phyloP scores from a whole-genome alignment of 2,113 vertebrate genomes.

The Ibidorhyncha struthersii region DNA sequence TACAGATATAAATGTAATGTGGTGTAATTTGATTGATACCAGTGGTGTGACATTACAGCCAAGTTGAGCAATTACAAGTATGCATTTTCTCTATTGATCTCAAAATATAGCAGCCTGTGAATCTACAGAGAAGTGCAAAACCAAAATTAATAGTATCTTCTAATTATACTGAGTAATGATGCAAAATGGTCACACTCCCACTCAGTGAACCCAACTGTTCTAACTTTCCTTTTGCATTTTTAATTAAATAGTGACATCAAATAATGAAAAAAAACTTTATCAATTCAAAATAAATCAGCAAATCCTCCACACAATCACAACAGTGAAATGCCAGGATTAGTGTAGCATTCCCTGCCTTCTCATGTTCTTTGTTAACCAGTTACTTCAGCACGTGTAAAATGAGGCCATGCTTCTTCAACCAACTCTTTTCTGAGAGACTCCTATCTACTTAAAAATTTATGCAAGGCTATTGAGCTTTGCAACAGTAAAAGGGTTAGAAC shows the following conservation, averaged over 20 bases:
- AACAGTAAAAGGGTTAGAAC: not conserved
- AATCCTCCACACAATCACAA: not conserved
- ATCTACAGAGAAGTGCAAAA: not conserved
- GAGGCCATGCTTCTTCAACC: not conserved
- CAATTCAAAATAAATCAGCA: not conserved
- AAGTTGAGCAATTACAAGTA: not conserved
- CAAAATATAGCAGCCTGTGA: not conserved
- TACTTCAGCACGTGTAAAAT: not conserved
- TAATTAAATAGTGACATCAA: not conserved
- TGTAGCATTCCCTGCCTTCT: not conserved
- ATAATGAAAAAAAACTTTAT: not conserved
- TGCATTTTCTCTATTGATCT: not conserved
- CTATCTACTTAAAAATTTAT: not conserved
- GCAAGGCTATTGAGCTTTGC: not conserved
- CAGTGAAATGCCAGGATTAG: not conserved
- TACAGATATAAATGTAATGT: not conserved
- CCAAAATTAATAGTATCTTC: not conserved
- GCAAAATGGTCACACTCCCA: fast-evolving
- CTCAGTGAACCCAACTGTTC: not conserved
- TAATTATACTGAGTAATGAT: not conserved
- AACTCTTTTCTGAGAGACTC: not conserved
- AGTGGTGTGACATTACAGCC: not conserved
- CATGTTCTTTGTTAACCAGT: not conserved
- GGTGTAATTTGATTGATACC: not conserved
- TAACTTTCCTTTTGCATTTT: not conserved